These are phyloP conservation scores for Zosterops lateralis DNA, from an alignment of 2,113 vertebrate genomes.

Conservation along the genomic window DNA sequence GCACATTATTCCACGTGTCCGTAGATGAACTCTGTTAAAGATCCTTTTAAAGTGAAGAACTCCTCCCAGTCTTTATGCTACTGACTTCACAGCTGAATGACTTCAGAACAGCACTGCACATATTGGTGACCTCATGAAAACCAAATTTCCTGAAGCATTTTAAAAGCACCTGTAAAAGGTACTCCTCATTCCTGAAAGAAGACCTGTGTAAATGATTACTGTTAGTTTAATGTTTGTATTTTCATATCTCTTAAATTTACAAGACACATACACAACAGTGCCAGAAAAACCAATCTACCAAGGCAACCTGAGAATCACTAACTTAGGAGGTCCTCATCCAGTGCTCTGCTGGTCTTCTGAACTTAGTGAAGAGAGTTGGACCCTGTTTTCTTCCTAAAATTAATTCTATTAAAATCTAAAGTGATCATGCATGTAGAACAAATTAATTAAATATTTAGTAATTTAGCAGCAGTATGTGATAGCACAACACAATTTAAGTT, in stretches of 20 bases:
- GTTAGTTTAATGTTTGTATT: neutral
- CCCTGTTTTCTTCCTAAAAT: neutral
- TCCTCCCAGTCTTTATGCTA: neutral
- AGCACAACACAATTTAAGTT: neutral
- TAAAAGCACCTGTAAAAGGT: neutral
- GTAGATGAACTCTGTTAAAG: neutral
- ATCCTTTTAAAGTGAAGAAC: neutral
- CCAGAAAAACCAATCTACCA: neutral
- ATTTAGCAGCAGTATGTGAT: neutral
- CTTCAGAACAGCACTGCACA: neutral
- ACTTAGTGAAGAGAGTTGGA: neutral
- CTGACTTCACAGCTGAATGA: neutral
- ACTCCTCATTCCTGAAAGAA: neutral
- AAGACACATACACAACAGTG: neutral
- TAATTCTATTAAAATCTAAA: neutral
- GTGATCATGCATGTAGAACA: neutral
- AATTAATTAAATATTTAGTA: neutral
- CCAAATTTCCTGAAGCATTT: neutral
- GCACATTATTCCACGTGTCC: neutral
- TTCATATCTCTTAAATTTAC: neutral
- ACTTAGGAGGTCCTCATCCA: fast-evolving
- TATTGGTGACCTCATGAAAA: neutral
- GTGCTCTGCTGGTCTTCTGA: neutral
- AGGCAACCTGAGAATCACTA: neutral
- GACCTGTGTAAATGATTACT: neutral